These are phyloP conservation scores for Melanotaenia trifasciata DNA, from an alignment of 2,797 vertebrate genomes.

Conservation along the genomic window DNA sequence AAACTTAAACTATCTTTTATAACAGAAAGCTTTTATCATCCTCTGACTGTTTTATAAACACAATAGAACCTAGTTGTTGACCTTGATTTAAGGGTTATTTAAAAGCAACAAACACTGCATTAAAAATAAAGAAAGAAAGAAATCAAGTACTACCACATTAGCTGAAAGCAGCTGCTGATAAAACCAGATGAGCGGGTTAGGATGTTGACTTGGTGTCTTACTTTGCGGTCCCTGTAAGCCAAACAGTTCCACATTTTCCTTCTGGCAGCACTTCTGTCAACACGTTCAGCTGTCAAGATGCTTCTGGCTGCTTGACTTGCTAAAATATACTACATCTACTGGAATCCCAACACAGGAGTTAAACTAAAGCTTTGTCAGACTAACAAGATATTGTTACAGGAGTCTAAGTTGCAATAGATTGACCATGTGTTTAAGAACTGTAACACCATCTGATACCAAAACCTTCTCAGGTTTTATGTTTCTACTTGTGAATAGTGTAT, in stretches of 20 bases:
- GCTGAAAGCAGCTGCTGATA: constrained; percentile 12
- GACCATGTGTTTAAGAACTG: background rate
- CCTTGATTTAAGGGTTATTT: background rate
- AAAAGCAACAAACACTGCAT: background rate
- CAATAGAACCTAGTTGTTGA: background rate
- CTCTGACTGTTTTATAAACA: too few species aligned
- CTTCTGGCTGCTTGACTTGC: constrained; percentile 17
- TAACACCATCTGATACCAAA: constrained; percentile 1
- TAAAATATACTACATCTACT: constrained; percentile 18
- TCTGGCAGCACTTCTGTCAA: constrained; percentile 25
- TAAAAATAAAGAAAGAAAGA: background rate
- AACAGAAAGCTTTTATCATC: background rate
- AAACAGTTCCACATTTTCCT: constrained; percentile 29
- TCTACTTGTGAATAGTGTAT: background rate
- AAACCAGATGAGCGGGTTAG: background rate
- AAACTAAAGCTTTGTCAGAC: constrained; percentile 1
- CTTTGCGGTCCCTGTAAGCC: constrained; percentile 11
- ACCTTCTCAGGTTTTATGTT: constrained; percentile 5
- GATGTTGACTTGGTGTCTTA: constrained; percentile 6
- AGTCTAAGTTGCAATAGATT: background rate
- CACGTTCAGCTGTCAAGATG: constrained; percentile 11
- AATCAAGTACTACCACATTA: background rate
- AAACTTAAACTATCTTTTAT: background rate
- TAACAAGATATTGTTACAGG: background rate
- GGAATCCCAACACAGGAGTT: constrained; percentile 2